phyloP scores from a whole-genome alignment of 2,113 vertebrate species.

The Tupaia chinensis region DNA sequence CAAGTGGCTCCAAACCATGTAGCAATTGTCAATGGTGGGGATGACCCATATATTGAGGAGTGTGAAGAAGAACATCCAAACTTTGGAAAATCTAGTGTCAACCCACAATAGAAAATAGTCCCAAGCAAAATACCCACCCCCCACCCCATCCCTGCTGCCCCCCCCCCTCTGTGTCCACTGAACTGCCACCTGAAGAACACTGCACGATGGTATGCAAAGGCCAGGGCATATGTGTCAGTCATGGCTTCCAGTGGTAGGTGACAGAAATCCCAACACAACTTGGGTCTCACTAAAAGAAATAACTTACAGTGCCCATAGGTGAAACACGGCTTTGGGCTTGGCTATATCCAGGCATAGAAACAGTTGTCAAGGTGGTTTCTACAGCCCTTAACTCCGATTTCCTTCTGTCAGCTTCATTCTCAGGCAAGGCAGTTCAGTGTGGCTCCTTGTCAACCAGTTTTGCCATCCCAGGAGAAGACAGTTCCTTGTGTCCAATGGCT shows the following conservation, averaged over 20 bases:
- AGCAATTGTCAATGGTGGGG: background rate
- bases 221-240: background rate
- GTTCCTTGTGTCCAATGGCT: background rate
- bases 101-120: slow-evolving; percentile 12
- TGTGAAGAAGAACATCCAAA: slow-evolving; percentile 57
- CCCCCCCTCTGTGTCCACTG: background rate
- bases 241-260: background rate
- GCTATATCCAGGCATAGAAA: background rate
- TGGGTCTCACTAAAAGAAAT: background rate
- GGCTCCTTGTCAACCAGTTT: background rate
- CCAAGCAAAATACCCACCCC: background rate
- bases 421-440: background rate
- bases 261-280: background rate
- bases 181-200: background rate
- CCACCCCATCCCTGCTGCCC: too few species aligned
- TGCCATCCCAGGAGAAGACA: background rate
- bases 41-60: slow-evolving; percentile 41
- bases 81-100: slow-evolving; percentile 37
- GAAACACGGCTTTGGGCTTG: background rate
- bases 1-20: slow-evolving; percentile 32
- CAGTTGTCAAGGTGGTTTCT: background rate
- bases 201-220: background rate
- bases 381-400: background rate
- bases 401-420: background rate
- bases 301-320: background rate